phyloP scores from a whole-genome alignment of 2,797 vertebrate species.

The Cossypha heuglini region DNA sequence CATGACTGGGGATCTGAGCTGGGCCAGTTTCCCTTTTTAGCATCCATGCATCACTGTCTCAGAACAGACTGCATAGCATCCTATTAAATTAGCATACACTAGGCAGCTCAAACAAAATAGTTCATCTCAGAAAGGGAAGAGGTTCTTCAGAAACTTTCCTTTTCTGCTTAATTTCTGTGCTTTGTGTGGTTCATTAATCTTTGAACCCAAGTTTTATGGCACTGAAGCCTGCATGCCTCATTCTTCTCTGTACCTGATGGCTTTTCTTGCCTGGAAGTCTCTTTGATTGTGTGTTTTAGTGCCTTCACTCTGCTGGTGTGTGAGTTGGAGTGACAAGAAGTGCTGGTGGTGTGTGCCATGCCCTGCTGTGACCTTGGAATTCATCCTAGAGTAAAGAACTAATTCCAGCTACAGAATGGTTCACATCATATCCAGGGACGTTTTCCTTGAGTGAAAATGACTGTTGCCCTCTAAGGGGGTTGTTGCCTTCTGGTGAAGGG shows the following conservation, averaged over 20 bases:
- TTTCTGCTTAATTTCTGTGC: neutral
- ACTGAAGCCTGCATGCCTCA: neutral
- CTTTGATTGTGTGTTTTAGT: neutral
- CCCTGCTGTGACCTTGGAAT: neutral
- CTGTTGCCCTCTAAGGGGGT: neutral
- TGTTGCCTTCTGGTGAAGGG: neutral
- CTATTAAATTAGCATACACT: constrained; percentile 30
- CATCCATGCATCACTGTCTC: constrained; percentile 37
- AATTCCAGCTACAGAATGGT: neutral
- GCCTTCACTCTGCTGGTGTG: neutral
- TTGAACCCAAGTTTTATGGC: neutral
- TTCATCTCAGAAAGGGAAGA: neutral
- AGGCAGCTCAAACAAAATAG: constrained; percentile 31
- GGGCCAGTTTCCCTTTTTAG: constrained; percentile 43
- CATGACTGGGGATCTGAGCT: neutral
- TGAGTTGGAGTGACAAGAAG: neutral
- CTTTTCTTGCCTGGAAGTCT: neutral
- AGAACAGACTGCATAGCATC: constrained; percentile 16
- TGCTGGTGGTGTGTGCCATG: neutral
- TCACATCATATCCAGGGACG: neutral
- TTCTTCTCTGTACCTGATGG: neutral
- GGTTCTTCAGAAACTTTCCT: neutral
- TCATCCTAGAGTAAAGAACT: neutral
- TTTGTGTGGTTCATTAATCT: neutral
- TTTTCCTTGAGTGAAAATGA: neutral